Evolutionary conservation across 1,140 invertebrate species (phyloP), one percentile per base, ranked within the genome.

Genomic region (Hormaphis cornu): DNA sequence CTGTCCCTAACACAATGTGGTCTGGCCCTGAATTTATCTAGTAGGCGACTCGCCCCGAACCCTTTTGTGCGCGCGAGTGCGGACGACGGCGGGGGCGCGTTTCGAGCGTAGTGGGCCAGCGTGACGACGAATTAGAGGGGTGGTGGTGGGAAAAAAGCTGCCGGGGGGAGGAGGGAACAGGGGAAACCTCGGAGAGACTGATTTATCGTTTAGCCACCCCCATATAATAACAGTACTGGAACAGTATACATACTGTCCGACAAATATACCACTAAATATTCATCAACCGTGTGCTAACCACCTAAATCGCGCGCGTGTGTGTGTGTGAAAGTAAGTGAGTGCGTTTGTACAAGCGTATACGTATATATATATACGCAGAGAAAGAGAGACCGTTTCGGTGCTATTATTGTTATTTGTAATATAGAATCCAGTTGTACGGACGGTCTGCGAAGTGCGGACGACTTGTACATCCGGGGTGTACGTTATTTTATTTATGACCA

Each of bases 241-340:
- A 33, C 37, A 56, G 53, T 33, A n/a, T 56, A 56, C 53, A n/a
- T 35, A 56, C 53, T 56, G 53, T 56, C 53, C 53, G 37, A 56
- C 53, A 56, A 33, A 56, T 56, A 56, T 56, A 56, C 53, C 53
- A 56, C 53, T 56, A 56, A 56, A 56, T 56, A 56, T 56, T 56
- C 53, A 56, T 56, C 53, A 56, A 56, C 53, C 8, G 22, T 56
- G 53, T 14, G 53, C 53, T 56, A 37, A 56, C 53, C 53, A 37
- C 53, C 30, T 35, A 54, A 14, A 52, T 28, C 22, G 7, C 37
- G 3, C 37, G 22, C 22, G 22, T 20, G 22, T 56, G 35, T 20
- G 10, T 30, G 28, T 12, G 12, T 26, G 12, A 3, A 3, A n/a
- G 30, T 33, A 9, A 6, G 30, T 42, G 48, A 26, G 12, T 50